Evolutionary conservation across 2,797 vertebrate genomes (phyloP), one percentile per base, ranked within the genome.

Genomic region (Fringilla coelebs): DNA sequence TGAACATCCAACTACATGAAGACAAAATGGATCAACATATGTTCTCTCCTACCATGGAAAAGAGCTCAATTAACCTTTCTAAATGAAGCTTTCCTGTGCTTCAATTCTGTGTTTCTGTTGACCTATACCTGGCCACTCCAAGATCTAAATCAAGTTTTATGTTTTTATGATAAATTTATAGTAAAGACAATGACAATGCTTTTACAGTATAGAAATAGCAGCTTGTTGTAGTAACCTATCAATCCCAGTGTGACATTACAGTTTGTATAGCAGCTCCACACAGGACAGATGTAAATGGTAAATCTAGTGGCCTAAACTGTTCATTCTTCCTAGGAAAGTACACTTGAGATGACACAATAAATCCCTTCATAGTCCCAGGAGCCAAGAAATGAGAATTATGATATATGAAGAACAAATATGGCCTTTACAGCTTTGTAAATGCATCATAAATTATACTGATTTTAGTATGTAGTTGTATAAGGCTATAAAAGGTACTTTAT

Each of bases 341-440:
- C 65, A 91, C 88, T 95, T 96, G 91, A 94, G 89, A 96, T 96
- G 94, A 94, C 81, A 97, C 88, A 94, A 91, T 96, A 97, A 97
- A 97, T 96, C 83, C 74, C 90, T 91, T 89, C 80, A 80, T 38
- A 94, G 60, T 76, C 36, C 58, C 4, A 2, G 61, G 79, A 97
- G 70, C 36, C 76, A 91, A 88, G 67, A 90, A 92, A 93, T 95
- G 83, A 93, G 70, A 96, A 91, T 93, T 92, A 94, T 88, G 91
- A 92, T 70, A 85, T 87, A 92, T 54, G 81, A 94, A 94, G 93
- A 94, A 96, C 90, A 97, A 96, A 96, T 89, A 84, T 70, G 51
- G 82, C 80, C 67, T 95, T 93, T 97, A 76, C 67, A 78, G n/a
- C 2, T 0, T 71, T 92, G 70, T 85, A 93, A 96, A 96, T 10